Conservation (phyloP, 2,888 invertebrate genomes). For the Uloborus plumipes region DNA sequence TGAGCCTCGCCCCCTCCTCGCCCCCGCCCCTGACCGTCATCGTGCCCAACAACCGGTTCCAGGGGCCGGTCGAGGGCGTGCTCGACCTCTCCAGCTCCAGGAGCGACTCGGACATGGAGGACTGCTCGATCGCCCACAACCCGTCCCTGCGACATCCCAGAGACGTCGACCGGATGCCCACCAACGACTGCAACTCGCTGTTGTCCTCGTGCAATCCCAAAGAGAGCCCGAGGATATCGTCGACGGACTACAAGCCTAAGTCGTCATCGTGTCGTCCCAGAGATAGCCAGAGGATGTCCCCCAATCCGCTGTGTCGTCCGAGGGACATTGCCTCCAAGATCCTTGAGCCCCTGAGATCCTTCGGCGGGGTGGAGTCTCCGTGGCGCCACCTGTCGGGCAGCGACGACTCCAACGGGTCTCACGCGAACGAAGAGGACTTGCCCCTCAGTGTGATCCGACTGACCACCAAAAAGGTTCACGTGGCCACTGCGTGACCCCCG, state of each 20-base stretch:
- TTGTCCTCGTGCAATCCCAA: too few species aligned
- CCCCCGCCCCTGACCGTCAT: slow-evolving; percentile 42
- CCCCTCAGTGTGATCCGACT: slow-evolving; percentile 44
- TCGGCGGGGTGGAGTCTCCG: slow-evolving; percentile 9
- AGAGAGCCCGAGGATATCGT: slow-evolving; percentile 32
- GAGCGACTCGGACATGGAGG: slow-evolving; percentile 66
- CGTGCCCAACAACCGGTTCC: slow-evolving; percentile 50
- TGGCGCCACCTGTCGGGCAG: slow-evolving; percentile 4
- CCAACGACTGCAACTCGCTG: too few species aligned
- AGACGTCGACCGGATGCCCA: slow-evolving; percentile 23
- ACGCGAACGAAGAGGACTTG: slow-evolving; percentile 45
- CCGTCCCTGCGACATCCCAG: too few species aligned
- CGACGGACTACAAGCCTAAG: too few species aligned
- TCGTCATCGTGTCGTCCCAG: too few species aligned
- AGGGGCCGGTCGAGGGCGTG: slow-evolving; percentile 64
- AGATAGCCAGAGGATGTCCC: slow-evolving; percentile 26
- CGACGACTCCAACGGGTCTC: slow-evolving; percentile 27
- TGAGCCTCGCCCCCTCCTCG: slow-evolving; percentile 64
- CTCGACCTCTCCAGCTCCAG: slow-evolving; percentile 66
- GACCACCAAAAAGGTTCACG: slow-evolving; percentile 46
- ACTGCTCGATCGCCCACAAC: too few species aligned
- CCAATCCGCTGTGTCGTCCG: too few species aligned
- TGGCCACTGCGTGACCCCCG: slow-evolving; percentile 33
- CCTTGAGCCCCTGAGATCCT: slow-evolving; percentile 27
- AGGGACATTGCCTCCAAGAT: slow-evolving; percentile 29